Conservation (phyloP, 2,888 invertebrate genomes). For the Erebia palarica region DNA sequence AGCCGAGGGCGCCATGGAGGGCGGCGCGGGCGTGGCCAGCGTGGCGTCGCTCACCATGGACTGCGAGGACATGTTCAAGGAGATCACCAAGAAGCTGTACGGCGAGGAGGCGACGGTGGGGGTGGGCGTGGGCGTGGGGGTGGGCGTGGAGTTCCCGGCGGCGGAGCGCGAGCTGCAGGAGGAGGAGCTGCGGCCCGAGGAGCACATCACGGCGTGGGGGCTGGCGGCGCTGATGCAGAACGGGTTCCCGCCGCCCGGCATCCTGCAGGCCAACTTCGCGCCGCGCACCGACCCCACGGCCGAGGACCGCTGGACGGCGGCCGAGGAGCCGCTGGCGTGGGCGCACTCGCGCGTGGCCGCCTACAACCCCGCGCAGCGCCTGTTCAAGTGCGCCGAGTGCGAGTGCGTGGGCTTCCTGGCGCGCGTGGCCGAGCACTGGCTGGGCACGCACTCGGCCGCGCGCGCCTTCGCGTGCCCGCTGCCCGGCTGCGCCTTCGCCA, state of each 20-base stretch:
- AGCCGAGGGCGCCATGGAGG: constrained; percentile 66
- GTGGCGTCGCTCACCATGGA: constrained; percentile 84
- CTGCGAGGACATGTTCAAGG: constrained; percentile 94
- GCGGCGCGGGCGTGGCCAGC: constrained; percentile 67
- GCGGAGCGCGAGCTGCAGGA: constrained; percentile 77
- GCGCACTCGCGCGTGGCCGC: constrained; percentile 91
- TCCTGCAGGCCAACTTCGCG: constrained; percentile 83
- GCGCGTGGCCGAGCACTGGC: constrained; percentile 89
- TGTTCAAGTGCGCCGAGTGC: constrained; percentile 89
- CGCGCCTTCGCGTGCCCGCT: constrained; percentile 86
- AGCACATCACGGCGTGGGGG: constrained; percentile 88
- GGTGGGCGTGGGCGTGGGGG: constrained; percentile 55
- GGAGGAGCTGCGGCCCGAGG: constrained; percentile 85
- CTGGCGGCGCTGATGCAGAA: constrained; percentile 90
- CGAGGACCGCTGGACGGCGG: constrained; percentile 85
- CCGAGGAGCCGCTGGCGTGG: constrained; percentile 87
- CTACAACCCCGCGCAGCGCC: constrained; percentile 88
- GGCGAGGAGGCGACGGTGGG: constrained; percentile 87
- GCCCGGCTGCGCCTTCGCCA: constrained; percentile 88
- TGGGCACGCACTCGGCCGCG: constrained; percentile 86
- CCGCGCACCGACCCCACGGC: constrained; percentile 76
- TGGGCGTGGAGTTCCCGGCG: constrained; percentile 74
- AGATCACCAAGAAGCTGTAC: constrained; percentile 95
- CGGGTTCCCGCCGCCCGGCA: constrained; percentile 86
- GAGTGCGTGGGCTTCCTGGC: constrained; percentile 89